Conservation (phyloP, 2,797 vertebrate species). For the Orientallactaga sibirica region DNA sequence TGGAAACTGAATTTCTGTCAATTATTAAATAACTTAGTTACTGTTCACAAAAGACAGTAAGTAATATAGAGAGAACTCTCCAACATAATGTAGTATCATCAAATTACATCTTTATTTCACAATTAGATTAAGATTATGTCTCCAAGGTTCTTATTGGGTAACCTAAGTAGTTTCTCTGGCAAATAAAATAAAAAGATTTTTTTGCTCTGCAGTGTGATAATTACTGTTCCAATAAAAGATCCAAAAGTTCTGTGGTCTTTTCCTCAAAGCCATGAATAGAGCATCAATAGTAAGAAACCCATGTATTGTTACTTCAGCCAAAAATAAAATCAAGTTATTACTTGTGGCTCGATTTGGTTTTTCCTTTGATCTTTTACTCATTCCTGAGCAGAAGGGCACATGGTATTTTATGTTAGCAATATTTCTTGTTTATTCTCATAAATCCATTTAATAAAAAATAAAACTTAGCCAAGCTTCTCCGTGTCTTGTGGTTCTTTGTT, state of each 20-base stretch:
- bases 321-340: constrained; percentile 73
- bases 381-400: constrained; percentile 64
- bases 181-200: constrained; percentile 54
- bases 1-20: constrained; percentile 64
- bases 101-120: constrained; percentile 71
- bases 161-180: constrained; percentile 70
- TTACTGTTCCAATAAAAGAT: constrained; percentile 69
- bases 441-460: constrained; percentile 68
- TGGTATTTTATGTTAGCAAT: constrained; percentile 65
- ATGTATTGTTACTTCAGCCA: constrained; percentile 66
- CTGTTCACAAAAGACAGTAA: constrained; percentile 66
- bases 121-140: constrained; percentile 71
- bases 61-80: constrained; percentile 37
- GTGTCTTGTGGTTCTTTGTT: constrained; percentile 57
- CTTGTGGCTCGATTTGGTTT: constrained; percentile 63
- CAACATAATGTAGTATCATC: constrained; percentile 59
- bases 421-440: constrained; percentile 74
- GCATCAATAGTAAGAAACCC: constrained; percentile 37
- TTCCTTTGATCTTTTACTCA: constrained; percentile 75
- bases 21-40: constrained; percentile 72
- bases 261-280: constrained; percentile 45
- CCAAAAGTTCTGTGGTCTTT: constrained; percentile 71
- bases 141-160: constrained; percentile 55
- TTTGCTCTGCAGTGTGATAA: neutral
- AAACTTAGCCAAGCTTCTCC: constrained; percentile 37